Base-by-base conservation (phyloP, 2,888 invertebrate species). In the Mythimna vitellina region DNA sequence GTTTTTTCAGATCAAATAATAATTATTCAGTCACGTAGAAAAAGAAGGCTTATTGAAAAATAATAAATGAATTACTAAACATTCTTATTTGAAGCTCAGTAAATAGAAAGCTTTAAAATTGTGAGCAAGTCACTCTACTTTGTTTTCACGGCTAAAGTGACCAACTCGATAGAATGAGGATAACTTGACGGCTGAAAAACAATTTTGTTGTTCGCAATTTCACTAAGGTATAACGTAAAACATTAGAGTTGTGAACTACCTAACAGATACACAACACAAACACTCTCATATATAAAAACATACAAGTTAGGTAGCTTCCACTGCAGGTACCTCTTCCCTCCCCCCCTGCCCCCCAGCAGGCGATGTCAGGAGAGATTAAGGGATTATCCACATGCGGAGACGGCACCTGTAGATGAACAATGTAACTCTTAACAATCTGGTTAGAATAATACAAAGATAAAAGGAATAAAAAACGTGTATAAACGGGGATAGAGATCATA, bases 321-420 rank as follows among this genome's bases (percentile, higher is more conserved):
- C 46, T 46, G 46, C 17, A 20, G 46, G 46, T 46, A 20, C 22
- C 53, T n/a, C 29, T 29, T 8, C n/a, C 20, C 57, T n/a, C n/a
- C n/a, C n/a, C n/a, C n/a, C n/a, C n/a, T n/a, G n/a, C n/a, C 25
- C 25, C 22, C 3, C 32, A 58, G 60, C 64, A 42, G 42, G 51
- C 49, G 76, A 49, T 56, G 78, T 71, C 72, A 71, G 49, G 25
- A 61, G 29, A 72, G 76, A 71, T 76, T 71, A 76, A 20, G 42
- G 72, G 64, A 60, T 76, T 65, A 65, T 61, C 61, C 46, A 56
- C 76, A 61, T 61, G 42, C 61, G 64, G 29, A 51, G 64, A 9
- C 42, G 9, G 61, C 64, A 65, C 76, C 76, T 71, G 78, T 56
- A 60, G 64, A 77, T 61, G 56, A 77, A 71, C 42, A 54, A 49